Conservation (phyloP, 1,140 invertebrate genomes). For the Scaptomyza pallida region DNA sequence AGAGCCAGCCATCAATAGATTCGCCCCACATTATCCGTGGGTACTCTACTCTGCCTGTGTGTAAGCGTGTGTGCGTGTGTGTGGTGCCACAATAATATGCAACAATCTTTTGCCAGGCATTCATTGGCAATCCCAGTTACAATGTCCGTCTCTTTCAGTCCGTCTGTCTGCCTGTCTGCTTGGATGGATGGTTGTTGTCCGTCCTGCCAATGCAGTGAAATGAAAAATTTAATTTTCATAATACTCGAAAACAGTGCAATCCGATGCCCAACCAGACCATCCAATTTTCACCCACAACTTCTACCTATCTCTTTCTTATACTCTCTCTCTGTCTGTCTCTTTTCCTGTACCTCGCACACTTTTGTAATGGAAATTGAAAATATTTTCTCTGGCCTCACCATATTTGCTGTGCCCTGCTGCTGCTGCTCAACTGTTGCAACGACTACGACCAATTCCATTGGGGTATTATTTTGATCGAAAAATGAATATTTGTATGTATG, state of each 20-base stretch:
- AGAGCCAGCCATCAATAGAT: constrained; percentile 31
- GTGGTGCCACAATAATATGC: constrained; percentile 48
- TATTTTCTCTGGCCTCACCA: constrained; percentile 63
- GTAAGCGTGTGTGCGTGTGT: neutral
- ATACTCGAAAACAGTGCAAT: constrained; percentile 67
- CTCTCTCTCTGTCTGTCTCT: neutral
- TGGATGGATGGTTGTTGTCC: constrained; percentile 7
- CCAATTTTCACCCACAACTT: constrained; percentile 8
- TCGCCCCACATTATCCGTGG: constrained; percentile 12
- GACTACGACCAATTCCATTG: constrained; percentile 49
- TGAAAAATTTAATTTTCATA: constrained; percentile 83
- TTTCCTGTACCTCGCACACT: constrained; percentile 29
- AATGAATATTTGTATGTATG: constrained; percentile 61
- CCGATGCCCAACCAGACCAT: constrained; percentile 15
- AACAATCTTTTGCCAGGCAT: constrained; percentile 56
- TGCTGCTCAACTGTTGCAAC: constrained; percentile 41
- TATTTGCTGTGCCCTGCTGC: constrained; percentile 48
- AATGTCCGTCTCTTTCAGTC: no score
- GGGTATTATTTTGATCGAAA: constrained; percentile 72
- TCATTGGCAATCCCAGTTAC: constrained; percentile 47
- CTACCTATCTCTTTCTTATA: neutral
- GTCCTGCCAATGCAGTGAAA: constrained; percentile 64
- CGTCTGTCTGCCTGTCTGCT: neutral
- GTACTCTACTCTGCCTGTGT: neutral
- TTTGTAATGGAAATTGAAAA: constrained; percentile 82